Evolutionary conservation across 2,113 vertebrate species (phyloP).

Genomic region (Muscicapa adusta): DNA sequence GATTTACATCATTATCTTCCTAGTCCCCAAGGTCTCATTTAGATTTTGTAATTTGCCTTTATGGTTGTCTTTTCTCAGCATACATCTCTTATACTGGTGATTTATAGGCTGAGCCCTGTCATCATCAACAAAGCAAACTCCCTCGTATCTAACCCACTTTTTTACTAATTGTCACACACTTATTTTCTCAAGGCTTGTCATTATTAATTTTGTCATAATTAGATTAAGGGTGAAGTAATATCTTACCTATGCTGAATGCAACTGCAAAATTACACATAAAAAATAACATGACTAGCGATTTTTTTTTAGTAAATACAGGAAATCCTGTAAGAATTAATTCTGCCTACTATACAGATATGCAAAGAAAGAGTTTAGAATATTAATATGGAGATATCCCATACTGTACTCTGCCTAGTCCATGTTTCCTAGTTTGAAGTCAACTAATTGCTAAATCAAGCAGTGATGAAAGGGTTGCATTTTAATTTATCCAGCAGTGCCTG

Average conservation of each 20-base stretch:
- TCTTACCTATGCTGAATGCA: background rate
- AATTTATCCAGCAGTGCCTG: background rate
- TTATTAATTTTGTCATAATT: slow-evolving; percentile 10
- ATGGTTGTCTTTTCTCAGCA: background rate
- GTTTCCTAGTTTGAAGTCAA: background rate
- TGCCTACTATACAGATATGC: background rate
- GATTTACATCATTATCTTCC: background rate
- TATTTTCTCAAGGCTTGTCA: background rate
- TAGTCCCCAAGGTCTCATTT: background rate
- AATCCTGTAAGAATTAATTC: background rate
- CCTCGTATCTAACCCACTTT: background rate
- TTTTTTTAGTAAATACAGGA: background rate
- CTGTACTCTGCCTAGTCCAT: background rate
- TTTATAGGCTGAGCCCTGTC: background rate
- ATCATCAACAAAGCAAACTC: background rate
- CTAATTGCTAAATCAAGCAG: slow-evolving; percentile 29
- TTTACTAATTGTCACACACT: background rate
- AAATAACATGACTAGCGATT: background rate
- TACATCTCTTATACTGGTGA: background rate
- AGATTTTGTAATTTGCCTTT: background rate
- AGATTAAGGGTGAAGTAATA: background rate
- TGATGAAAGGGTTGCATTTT: background rate
- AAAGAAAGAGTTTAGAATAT: background rate
- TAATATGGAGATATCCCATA: background rate
- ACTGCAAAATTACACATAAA: background rate